A percentile compares a stretch with the other conserved stretches of the same genome.
phyloP scores from a whole-genome alignment of 2,888 invertebrate species.

The Torymus tubicola region DNA sequence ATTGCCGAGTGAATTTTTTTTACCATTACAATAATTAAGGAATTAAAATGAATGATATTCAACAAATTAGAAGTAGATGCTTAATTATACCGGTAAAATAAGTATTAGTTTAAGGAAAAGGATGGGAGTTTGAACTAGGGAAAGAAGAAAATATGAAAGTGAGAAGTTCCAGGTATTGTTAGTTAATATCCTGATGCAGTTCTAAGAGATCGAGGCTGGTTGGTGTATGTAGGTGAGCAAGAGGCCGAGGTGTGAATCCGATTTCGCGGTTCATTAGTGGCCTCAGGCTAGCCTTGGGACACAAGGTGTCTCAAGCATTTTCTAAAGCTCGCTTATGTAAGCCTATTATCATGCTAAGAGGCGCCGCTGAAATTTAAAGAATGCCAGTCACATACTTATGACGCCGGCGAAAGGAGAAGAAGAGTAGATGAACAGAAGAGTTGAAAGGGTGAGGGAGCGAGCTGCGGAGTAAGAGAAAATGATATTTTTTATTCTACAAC shows the following conservation, averaged over 20 bases:
- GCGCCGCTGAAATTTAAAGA: slow-evolving; percentile 65
- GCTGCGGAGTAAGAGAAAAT: slow-evolving; percentile 43
- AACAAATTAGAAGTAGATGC: too few species aligned
- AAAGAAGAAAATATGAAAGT: too few species aligned
- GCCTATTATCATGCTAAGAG: slow-evolving; percentile 66
- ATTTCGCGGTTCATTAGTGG: slow-evolving; percentile 59
- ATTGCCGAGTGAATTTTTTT: too few species aligned
- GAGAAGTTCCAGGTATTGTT: too few species aligned
- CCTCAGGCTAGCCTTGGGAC: slow-evolving; percentile 27
- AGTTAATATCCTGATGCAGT: too few species aligned
- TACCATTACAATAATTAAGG: too few species aligned
- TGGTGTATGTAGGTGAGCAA: neutral
- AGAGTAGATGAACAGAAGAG: slow-evolving; percentile 17
- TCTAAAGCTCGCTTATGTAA: slow-evolving; percentile 62
- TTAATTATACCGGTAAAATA: too few species aligned
- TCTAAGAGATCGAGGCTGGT: slow-evolving; percentile 12
- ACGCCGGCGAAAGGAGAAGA: slow-evolving; percentile 15
- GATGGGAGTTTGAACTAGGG: too few species aligned
- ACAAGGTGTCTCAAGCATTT: slow-evolving; percentile 38
- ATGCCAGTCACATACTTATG: slow-evolving; percentile 60
- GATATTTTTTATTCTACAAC: slow-evolving; percentile 27
- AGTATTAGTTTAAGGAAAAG: too few species aligned
- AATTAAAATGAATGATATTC: too few species aligned
- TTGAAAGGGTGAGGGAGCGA: slow-evolving; percentile 44
- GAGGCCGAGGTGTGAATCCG: slow-evolving; percentile 58